Evolutionary conservation across 2,113 vertebrate genomes (phyloP).

Genomic region (Castor canadensis): DNA sequence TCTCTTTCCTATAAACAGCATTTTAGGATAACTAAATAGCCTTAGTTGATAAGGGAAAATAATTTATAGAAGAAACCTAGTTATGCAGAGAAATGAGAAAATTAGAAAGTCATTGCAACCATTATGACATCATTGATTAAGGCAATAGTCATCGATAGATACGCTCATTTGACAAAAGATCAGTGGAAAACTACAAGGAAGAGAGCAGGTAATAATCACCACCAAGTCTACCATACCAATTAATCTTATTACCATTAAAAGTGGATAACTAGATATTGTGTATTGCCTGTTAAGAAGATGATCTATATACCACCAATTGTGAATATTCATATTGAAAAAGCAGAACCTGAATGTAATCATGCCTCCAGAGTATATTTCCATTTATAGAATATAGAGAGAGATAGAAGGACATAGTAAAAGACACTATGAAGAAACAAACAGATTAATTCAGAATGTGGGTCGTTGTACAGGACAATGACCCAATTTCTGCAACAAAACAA

Average conservation of each 20-base stretch:
- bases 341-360: slow-evolving; percentile 32
- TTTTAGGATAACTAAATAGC: slow-evolving; percentile 10
- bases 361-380: slow-evolving; percentile 14
- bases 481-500: neutral
- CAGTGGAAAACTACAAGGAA: neutral
- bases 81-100: slow-evolving; percentile 5
- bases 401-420: neutral
- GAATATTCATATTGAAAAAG: slow-evolving; percentile 3
- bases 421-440: neutral
- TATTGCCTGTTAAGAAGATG: neutral
- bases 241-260: neutral
- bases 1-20: neutral
- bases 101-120: slow-evolving; percentile 19
- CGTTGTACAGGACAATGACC: neutral
- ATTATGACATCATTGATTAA: neutral
- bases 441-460: neutral
- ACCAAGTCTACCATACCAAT: neutral
- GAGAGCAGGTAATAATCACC: neutral
- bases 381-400: neutral
- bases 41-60: slow-evolving; percentile 22
- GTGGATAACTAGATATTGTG: neutral
- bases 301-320: neutral
- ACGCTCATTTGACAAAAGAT: neutral
- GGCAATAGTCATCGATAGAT: neutral
- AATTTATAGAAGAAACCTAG: slow-evolving; percentile 20